Conservation (phyloP, 2,113 vertebrate species). For the Pseudorectes ferrugineus region DNA sequence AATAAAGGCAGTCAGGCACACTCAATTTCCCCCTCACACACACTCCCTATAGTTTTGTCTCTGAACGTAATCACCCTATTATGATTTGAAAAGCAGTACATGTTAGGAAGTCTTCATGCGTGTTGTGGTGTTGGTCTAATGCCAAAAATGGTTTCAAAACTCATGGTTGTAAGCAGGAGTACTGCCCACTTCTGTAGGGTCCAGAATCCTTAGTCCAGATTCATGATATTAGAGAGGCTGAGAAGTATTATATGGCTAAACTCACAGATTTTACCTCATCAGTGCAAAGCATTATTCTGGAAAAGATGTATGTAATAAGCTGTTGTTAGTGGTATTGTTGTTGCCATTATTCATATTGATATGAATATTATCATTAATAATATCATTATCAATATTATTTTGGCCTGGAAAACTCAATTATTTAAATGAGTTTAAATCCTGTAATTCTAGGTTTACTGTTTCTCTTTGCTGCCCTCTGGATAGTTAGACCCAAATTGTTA, state of each 20-base stretch:
- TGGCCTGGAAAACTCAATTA: background rate
- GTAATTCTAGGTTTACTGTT: background rate
- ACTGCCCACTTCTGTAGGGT: background rate
- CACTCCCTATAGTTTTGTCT: rapidly evolving
- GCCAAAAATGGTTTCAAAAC: background rate
- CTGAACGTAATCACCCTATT: background rate
- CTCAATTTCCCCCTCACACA: rapidly evolving
- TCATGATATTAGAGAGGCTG: background rate
- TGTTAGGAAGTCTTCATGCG: background rate
- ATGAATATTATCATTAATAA: background rate
- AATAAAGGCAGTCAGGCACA: background rate
- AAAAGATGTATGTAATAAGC: background rate
- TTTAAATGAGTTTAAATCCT: background rate
- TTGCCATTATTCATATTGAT: background rate
- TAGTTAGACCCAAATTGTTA: background rate
- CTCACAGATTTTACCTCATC: background rate
- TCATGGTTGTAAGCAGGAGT: background rate
- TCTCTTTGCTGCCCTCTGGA: background rate
- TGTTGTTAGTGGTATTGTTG: background rate
- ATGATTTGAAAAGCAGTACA: background rate
- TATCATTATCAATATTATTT: background rate
- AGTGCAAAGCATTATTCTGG: background rate
- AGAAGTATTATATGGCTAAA: background rate
- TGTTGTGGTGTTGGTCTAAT: background rate
- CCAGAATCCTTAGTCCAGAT: background rate